phyloP scores from a whole-genome alignment of 2,113 vertebrate species.

The Cercopithecus mona region DNA sequence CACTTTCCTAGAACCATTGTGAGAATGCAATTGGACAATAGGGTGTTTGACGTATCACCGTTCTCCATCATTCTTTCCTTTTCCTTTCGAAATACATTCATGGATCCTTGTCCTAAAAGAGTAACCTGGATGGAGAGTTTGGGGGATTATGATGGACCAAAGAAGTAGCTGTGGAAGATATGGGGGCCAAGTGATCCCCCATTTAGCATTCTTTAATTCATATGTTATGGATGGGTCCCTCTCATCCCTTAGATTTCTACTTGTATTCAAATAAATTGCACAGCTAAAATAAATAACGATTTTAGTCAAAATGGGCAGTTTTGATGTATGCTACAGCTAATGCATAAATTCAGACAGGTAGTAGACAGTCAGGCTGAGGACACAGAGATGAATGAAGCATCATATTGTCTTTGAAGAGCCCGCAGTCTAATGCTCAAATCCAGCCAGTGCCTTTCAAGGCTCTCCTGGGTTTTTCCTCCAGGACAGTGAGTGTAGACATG shows the following conservation, averaged over 20 bases:
- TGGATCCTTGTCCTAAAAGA: neutral
- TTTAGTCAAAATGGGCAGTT: neutral
- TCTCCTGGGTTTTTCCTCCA: fast-evolving
- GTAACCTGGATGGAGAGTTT: neutral
- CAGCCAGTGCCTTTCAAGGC: neutral
- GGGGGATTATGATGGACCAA: neutral
- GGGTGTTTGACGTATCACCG: neutral
- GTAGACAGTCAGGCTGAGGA: neutral
- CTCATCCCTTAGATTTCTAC: neutral
- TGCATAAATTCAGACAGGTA: neutral
- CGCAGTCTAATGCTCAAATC: too few species aligned
- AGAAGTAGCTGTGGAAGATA: neutral
- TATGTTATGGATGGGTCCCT: neutral
- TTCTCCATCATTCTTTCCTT: neutral
- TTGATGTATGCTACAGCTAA: neutral
- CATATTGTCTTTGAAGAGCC: neutral
- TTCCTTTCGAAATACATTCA: neutral
- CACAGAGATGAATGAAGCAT: neutral
- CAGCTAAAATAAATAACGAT: neutral
- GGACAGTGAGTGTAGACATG: neutral
- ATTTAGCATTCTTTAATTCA: neutral
- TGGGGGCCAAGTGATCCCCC: too few species aligned
- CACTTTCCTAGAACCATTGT: neutral
- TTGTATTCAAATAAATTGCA: neutral
- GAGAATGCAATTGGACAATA: neutral